Conservation (phyloP, 2,888 invertebrate species). For the Pheosia gnoma region DNA sequence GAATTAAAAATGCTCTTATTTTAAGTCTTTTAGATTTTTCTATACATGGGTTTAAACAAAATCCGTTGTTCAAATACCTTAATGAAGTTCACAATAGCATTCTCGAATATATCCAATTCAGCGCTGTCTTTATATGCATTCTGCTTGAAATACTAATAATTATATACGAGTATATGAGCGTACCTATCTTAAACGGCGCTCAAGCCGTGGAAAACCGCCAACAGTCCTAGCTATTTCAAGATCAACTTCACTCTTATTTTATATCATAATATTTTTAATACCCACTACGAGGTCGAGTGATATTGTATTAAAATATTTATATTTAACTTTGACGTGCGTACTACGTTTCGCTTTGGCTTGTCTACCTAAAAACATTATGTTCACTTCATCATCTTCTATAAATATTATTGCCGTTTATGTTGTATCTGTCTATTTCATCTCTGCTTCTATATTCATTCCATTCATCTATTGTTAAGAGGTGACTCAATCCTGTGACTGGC, state of each 20-base stretch:
- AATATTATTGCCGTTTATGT: slow-evolving; percentile 13
- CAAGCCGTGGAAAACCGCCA: slow-evolving; percentile 51
- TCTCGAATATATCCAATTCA: too few relatives aligned
- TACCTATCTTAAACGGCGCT: slow-evolving; percentile 35
- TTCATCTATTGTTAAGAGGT: slow-evolving; percentile 37
- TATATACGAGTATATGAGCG: slow-evolving; percentile 27
- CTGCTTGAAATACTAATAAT: slow-evolving; percentile 16
- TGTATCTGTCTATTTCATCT: slow-evolving; percentile 24
- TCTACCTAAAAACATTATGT: slow-evolving; percentile 16
- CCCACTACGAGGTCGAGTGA: slow-evolving; percentile 17
- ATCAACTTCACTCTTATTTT: slow-evolving; percentile 46
- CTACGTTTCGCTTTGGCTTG: slow-evolving; percentile 13
- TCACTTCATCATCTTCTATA: slow-evolving; percentile 13
- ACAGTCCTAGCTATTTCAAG: slow-evolving; percentile 49
- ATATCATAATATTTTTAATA: slow-evolving; percentile 40
- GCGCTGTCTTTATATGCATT: too few relatives aligned
- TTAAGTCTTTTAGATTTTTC: too few relatives aligned
- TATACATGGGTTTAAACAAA: too few relatives aligned
- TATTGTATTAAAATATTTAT: slow-evolving; percentile 19
- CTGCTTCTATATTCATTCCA: slow-evolving; percentile 17
- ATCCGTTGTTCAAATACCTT: too few relatives aligned
- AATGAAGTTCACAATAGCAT: too few relatives aligned
- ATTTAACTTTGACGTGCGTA: slow-evolving; percentile 17
- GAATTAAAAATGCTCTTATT: not conserved
- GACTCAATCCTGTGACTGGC: slow-evolving; percentile 33